Evolutionary conservation across 2,888 invertebrate genomes (phyloP), one percentile per base, ranked within the genome.

Genomic region (Napeogenes sylphis): DNA sequence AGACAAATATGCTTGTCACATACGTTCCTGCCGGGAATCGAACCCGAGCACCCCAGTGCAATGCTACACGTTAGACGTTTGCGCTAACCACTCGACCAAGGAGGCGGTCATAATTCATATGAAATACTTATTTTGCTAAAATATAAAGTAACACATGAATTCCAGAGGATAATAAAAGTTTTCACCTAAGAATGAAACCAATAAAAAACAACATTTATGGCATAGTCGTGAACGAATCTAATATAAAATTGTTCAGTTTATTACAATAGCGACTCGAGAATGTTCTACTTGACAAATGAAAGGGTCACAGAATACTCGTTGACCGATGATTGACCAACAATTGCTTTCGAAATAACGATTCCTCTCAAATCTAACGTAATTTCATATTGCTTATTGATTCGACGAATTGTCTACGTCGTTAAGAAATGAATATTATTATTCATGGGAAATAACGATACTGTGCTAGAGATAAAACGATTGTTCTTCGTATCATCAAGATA

Each of bases 241-340:
- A 65, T 67, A 67, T 62, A 67, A 63, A 66, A 68, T 61, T 63
- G 61, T 67, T 59, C 61, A 62, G 59, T 63, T 68, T 59, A 14
- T 53, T 56, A 56, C 59, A 59, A 59, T 53, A 33, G 32, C 30
- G 45, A 46, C 30, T 57, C 14, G 13, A 51, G 47, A 55, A 62
- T 58, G 63, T 66, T 66, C 63, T 58, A 66, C 79, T 77, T 84
- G 84, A 83, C 83, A 81, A 83, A 84, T 84, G 81, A 73, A 75
- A 74, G 71, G 78, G 74, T 80, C 78, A 70, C 69, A 72, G 73
- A 70, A 76, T 73, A 70, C 72, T 75, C 70, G 71, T 72, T 72
- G 71, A 64, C 72, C 69, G 71, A 78, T 79, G 78, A 78, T 81
- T 76, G 73, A 73, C 68, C 67, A 71, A 73, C 75, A 78, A 75